Conservation (phyloP, 1,140 invertebrate species). For the Eupeodes corollae region DNA sequence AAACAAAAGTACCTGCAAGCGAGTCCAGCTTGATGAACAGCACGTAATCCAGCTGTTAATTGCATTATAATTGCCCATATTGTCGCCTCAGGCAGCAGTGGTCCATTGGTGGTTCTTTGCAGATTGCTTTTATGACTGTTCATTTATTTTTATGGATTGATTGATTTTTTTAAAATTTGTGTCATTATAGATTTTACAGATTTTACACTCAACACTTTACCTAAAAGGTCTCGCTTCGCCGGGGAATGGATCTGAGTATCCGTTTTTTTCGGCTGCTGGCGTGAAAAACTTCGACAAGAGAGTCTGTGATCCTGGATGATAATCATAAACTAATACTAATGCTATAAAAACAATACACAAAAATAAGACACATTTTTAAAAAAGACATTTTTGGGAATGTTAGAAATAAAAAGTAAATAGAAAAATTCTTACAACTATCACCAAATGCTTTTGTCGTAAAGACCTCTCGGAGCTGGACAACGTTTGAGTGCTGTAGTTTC, state of each 20-base stretch:
- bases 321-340: conserved; percentile 93
- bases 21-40: conserved; percentile 75
- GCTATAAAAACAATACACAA: conserved; percentile 47
- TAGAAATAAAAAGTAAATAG: too few species aligned
- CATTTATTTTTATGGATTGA: not conserved
- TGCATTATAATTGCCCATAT: conserved; percentile 96
- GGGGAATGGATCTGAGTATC: conserved; percentile 70
- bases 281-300: conserved; percentile 78
- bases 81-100: conserved; percentile 71
- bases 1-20: conserved; percentile 46
- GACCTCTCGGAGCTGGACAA: conserved; percentile 81
- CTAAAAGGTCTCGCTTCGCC: conserved; percentile 65
- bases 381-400: not conserved
- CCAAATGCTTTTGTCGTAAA: conserved; percentile 93
- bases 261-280: conserved; percentile 51
- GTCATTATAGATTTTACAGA: too few species aligned
- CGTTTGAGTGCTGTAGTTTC: conserved; percentile 83
- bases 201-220: conserved; percentile 15
- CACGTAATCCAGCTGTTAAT: conserved; percentile 82
- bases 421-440: conserved; percentile 72
- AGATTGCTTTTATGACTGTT: conserved; percentile 74
- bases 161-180: not conserved
- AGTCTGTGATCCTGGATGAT: conserved; percentile 81
- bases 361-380: not conserved
- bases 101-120: conserved; percentile 48